Conservation (phyloP, 2,797 vertebrate species). For the Sus cebifrons region DNA sequence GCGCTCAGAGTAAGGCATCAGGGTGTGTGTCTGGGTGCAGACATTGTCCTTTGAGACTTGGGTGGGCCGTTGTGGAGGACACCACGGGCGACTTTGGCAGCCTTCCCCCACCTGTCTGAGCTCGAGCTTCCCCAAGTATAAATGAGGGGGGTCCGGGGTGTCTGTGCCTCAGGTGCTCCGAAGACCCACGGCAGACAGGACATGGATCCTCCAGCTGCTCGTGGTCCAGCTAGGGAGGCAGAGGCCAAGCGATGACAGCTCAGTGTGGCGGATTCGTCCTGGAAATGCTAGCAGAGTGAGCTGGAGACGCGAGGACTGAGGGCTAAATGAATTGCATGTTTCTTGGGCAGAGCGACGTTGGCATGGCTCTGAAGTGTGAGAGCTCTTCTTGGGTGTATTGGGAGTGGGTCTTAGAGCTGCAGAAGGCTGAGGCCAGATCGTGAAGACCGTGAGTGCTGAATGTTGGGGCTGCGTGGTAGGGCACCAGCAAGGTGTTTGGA, state of each 20-base stretch:
- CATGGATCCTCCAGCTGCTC: neutral
- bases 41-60: neutral
- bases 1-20: rapidly evolving
- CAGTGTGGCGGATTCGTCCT: rapidly evolving
- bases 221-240: rapidly evolving
- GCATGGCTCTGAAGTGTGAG: too few relatives aligned
- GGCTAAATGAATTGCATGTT: rapidly evolving
- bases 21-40: rapidly evolving
- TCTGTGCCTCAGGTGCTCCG: rapidly evolving
- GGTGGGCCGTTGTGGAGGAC: neutral
- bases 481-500: neutral
- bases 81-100: neutral
- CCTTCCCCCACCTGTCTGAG: neutral
- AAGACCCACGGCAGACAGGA: neutral
- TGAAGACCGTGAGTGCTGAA: rapidly evolving
- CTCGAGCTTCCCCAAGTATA: rapidly evolving
- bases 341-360: rapidly evolving
- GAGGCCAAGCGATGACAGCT: neutral
- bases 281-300: rapidly evolving
- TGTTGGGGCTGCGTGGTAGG: neutral
- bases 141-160: too few relatives aligned
- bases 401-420: rapidly evolving
- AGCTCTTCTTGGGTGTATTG: rapidly evolving
- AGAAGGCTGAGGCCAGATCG: neutral
- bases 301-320: rapidly evolving